Base-by-base conservation (phyloP, 2,888 invertebrate genomes). In the Dinocampus coccinellae region DNA sequence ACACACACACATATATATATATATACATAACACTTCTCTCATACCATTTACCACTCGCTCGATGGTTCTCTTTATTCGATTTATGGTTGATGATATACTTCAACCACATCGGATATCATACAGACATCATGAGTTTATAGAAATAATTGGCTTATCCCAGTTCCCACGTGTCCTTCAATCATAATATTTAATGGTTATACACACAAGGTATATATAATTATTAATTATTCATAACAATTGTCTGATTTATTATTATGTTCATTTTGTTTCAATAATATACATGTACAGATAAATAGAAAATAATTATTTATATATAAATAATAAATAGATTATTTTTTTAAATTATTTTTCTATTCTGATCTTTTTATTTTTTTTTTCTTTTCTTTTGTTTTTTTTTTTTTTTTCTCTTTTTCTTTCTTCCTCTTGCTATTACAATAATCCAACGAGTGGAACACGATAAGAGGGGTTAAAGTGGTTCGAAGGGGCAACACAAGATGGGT, bases 1-100 rank as follows among this genome's bases (percentile, higher is more conserved):
- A 65, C 11, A 9, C 10, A 1, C 11, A 57, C 7, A 26, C 3
- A 57, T 29, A 57, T 29, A 57, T 26, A 55, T n/a, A 29, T 69
- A 52, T 55, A 69, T 69, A 39, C 39, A 55, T 55, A 26, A 34
- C 34, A 55, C 55, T 53, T 60, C 33, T 24, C 33, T 29, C 33
- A 36, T 16, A 53, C 36, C 52, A 55, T 53, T 13, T 3, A 47
- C 10, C 36, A 61, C 22, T 33, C 36, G 34, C 20, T 47, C 42
- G 11, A 10, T 20, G 20, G 13, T 67, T 34, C 55, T 29, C 62
- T 63, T 69, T 62, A 69, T 69, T 62, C 55, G 22, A 61, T 69
- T 58, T 60, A 53, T 22, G 20, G 24, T 1, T 9, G 29, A 47
- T 47, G 24, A 60, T 47, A 36, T 16, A 61, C 61, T 68, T 68